Conservation (phyloP, 2,113 vertebrate species). For the Python bivittatus region DNA sequence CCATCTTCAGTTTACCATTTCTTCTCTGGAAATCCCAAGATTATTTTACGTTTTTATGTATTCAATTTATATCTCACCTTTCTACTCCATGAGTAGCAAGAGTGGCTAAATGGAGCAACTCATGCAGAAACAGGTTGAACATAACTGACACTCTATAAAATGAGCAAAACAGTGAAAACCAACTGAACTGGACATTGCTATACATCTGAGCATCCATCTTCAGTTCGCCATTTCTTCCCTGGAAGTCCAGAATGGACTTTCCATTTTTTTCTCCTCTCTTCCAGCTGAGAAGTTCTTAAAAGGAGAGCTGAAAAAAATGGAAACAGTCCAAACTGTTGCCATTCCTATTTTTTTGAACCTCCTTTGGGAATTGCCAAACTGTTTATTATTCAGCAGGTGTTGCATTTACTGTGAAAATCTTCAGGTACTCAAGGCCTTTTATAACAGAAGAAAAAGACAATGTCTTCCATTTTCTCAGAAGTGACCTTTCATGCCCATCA, state of each 20-base stretch:
- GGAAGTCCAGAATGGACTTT: not conserved
- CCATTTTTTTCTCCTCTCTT: not conserved
- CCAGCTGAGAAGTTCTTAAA: slow-evolving; percentile 7
- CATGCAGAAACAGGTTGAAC: no score
- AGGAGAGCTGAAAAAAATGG: slow-evolving; percentile 4
- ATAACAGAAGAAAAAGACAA: not conserved
- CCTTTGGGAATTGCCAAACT: slow-evolving; percentile 17
- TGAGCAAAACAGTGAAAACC: no score
- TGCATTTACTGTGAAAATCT: slow-evolving; percentile 24
- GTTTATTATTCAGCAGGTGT: slow-evolving; percentile 25
- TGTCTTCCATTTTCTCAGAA: slow-evolving; percentile 23
- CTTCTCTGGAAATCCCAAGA: no score
- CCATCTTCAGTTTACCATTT: no score
- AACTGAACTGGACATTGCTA: no score
- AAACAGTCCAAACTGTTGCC: slow-evolving; percentile 7
- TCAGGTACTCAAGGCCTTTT: not conserved
- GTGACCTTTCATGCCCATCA: not conserved
- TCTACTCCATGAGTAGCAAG: no score
- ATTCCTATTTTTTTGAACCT: not conserved
- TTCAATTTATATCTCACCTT: no score
- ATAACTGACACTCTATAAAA: no score
- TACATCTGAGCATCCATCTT: no score
- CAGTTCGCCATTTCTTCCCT: not conserved
- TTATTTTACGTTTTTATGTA: no score
- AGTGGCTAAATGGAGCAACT: no score